These are phyloP conservation scores for Eulimnadia texana DNA, from an alignment of 1,140 invertebrate species.

Conservation along the genomic window DNA sequence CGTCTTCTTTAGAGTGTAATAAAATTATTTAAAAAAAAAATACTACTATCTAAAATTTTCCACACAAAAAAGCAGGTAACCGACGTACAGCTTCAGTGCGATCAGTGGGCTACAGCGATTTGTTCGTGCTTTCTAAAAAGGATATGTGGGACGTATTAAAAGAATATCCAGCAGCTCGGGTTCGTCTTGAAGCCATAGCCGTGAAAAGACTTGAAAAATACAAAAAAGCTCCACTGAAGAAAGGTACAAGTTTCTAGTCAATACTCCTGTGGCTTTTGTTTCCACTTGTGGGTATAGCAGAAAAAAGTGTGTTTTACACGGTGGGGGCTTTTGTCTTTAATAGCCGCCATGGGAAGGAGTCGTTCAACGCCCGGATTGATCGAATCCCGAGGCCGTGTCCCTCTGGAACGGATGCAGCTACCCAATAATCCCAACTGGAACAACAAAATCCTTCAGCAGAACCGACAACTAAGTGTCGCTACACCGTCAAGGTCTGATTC, in stretches of 20 bases:
- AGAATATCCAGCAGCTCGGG: constrained; percentile 91
- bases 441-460: too few relatives aligned
- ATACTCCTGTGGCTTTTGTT: too few relatives aligned
- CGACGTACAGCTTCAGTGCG: constrained; percentile 87
- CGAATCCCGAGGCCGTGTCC: constrained; percentile 73
- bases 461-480: too few relatives aligned
- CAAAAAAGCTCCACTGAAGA: constrained; percentile 78
- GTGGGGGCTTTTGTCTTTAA: background rate
- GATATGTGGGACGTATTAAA: constrained; percentile 99
- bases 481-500: too few relatives aligned
- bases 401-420: constrained; percentile 78
- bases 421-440: constrained; percentile 31
- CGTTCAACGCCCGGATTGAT: constrained; percentile 88
- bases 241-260: too few relatives aligned
- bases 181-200: constrained; percentile 91
- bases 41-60: too few relatives aligned
- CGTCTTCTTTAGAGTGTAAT: too few relatives aligned
- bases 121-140: constrained; percentile 96
- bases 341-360: constrained; percentile 84
- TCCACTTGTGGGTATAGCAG: too few relatives aligned
- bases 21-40: too few relatives aligned
- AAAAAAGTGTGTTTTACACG: background rate
- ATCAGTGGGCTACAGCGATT: constrained; percentile 94
- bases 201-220: constrained; percentile 92
- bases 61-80: too few relatives aligned